phyloP scores from a whole-genome alignment of 2,888 invertebrate species.

The Hypselothyrea guttata region DNA sequence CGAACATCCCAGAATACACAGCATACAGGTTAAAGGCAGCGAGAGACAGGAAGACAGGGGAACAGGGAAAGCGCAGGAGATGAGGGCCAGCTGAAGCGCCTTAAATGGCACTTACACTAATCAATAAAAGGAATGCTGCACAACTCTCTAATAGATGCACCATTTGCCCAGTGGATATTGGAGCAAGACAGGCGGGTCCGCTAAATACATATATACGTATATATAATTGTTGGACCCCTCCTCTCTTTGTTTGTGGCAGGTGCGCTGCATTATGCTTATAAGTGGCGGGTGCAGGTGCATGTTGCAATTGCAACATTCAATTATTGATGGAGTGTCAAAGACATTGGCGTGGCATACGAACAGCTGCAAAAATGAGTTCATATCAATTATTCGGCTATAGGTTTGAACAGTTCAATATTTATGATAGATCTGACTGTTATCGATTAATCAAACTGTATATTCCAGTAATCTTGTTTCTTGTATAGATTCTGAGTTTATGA shows the following conservation, averaged over 20 bases:
- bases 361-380: slow-evolving; percentile 1
- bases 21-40: slow-evolving; percentile 11
- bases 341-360: slow-evolving; percentile 3
- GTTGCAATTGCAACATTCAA: slow-evolving; percentile 33
- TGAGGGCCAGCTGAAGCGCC: slow-evolving; percentile 23
- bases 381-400: too few relatives aligned
- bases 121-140: slow-evolving; percentile 56
- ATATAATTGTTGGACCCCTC: background rate
- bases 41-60: background rate
- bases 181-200: slow-evolving; percentile 15
- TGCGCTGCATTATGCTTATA: slow-evolving; percentile 2
- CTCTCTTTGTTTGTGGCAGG: background rate
- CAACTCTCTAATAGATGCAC: slow-evolving; percentile 35
- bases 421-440: too few relatives aligned
- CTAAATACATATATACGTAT: too few relatives aligned
- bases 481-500: too few relatives aligned
- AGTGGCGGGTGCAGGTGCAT: slow-evolving; percentile 12
- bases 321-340: slow-evolving; percentile 39
- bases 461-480: too few relatives aligned
- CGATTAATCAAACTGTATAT: too few relatives aligned
- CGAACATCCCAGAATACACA: background rate
- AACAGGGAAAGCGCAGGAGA: background rate
- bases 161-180: slow-evolving; percentile 48
- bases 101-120: slow-evolving; percentile 66
- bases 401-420: too few relatives aligned